Conservation (phyloP, 2,113 vertebrate species). For the Poecile atricapillus region DNA sequence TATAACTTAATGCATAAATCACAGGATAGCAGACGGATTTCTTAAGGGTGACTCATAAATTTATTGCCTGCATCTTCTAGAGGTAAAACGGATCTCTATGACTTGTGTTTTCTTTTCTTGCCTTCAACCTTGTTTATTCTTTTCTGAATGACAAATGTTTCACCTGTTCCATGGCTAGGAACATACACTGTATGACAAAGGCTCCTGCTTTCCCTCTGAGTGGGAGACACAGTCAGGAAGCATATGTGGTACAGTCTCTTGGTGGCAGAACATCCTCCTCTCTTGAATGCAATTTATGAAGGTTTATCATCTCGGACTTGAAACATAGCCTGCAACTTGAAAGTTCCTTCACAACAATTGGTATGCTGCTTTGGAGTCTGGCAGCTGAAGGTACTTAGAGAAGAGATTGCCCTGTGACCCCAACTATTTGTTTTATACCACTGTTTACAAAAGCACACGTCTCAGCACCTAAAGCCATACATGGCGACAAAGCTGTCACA, state of each 20-base stretch:
- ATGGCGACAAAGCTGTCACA: background rate
- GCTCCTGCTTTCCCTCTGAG: background rate
- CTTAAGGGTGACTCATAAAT: constrained; percentile 23
- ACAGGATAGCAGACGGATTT: background rate
- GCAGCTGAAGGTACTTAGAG: background rate
- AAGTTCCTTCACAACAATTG: background rate
- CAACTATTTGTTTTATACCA: background rate
- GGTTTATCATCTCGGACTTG: background rate
- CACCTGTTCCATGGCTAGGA: background rate
- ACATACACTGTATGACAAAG: background rate
- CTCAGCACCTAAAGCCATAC: background rate
- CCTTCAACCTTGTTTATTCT: background rate
- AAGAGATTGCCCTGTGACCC: background rate
- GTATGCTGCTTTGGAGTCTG: background rate
- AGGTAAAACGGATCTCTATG: background rate
- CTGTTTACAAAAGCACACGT: background rate
- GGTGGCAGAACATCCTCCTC: accelerated
- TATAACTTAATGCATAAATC: constrained; percentile 14
- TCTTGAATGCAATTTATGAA: background rate
- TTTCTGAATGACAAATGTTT: background rate
- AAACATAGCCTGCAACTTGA: accelerated
- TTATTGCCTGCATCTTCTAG: background rate
- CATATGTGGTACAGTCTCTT: accelerated
- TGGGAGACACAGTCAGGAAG: accelerated
- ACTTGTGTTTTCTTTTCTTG: background rate